Evolutionary conservation across 2,888 invertebrate genomes (phyloP), one percentile per base, ranked within the genome.

Genomic region (Scotopteryx bipunctaria): DNA sequence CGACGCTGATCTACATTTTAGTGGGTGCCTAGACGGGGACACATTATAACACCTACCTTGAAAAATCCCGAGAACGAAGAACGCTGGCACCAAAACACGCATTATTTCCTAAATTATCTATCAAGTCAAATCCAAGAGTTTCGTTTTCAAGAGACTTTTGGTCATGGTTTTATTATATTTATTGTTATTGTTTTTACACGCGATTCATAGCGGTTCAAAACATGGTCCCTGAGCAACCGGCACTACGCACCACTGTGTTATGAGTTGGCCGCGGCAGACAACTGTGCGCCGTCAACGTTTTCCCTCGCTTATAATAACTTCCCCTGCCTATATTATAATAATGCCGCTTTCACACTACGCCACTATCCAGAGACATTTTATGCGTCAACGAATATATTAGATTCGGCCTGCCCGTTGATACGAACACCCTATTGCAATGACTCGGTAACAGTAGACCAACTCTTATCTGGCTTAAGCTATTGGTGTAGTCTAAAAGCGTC

Each of bases 291-390:
- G 62, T 66, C 57, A 64, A 59, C 66, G 67, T 66, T 75, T 80
- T 80, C 81, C 80, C 81, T 76, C 76, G 77, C 76, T 81, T 86
- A 77, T 85, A n/a, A n/a, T n/a, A 85, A 74, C 79, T 71, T 71
- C 77, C 72, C 74, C 72, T 75, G 72, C 66, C 73, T 71, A 57
- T 52, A 47, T 56, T 21, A 50, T 32, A 16, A 40, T 33, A 37
- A 46, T 23, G 37, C 21, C 29, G 37, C 37, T 23, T 31, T 31
- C 21, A 37, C 46, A 46, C 45, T 19, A 15, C 29, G 37, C 25
- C 13, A 5, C 14, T n/a, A 21, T 13, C 17, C 9, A 31, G 29
- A 25, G 17, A 35, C 17, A 44, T n/a, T n/a, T n/a, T n/a, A n/a
- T n/a, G n/a, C n/a, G n/a, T n/a, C n/a, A n/a, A n/a, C n/a, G n/a